Conservation (phyloP, 2,113 vertebrate genomes). For the Hippocampus mohnikei region DNA sequence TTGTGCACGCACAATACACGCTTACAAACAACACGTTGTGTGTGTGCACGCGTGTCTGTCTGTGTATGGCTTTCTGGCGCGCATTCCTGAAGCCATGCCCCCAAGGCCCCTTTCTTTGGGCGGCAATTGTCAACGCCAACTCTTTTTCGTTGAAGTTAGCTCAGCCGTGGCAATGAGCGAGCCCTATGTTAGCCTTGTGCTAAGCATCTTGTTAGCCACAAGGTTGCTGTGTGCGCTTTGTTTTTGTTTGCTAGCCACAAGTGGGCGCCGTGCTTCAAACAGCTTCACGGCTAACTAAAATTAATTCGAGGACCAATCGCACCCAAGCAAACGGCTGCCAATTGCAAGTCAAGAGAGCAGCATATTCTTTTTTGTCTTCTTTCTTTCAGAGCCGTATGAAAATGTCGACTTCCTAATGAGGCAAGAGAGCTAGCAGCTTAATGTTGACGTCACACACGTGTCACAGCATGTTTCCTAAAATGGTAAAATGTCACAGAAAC, state of each 20-base stretch:
- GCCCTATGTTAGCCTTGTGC: constrained; percentile 8
- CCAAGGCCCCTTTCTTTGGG: background rate
- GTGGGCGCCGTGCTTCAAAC: constrained; percentile 29
- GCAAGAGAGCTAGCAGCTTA: constrained; percentile 33
- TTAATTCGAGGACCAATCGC: constrained; percentile 2
- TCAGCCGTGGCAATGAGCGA: background rate
- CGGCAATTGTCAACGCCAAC: background rate
- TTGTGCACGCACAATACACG: constrained; percentile 19
- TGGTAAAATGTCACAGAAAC: constrained; percentile 29
- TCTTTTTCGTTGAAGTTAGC: background rate
- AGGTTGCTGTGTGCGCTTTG: constrained; percentile 11
- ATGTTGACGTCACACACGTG: constrained; percentile 46
- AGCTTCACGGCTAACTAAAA: background rate
- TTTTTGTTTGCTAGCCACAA: constrained; percentile 5
- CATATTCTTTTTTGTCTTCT: constrained; percentile 25
- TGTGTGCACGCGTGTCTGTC: background rate
- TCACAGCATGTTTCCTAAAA: constrained; percentile 35
- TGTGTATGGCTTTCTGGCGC: constrained; percentile 57
- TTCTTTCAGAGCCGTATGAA: constrained; percentile 44
- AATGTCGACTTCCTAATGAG: constrained; percentile 43
- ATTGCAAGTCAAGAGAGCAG: constrained; percentile 10
- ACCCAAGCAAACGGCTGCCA: constrained; percentile 3
- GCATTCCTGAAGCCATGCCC: constrained; percentile 42
- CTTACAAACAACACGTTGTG: constrained; percentile 48
- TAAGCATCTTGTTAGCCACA: constrained; percentile 4